These are phyloP conservation scores for Rhagoletis pomonella DNA, from an alignment of 1,140 invertebrate species.

Conservation along the genomic window DNA sequence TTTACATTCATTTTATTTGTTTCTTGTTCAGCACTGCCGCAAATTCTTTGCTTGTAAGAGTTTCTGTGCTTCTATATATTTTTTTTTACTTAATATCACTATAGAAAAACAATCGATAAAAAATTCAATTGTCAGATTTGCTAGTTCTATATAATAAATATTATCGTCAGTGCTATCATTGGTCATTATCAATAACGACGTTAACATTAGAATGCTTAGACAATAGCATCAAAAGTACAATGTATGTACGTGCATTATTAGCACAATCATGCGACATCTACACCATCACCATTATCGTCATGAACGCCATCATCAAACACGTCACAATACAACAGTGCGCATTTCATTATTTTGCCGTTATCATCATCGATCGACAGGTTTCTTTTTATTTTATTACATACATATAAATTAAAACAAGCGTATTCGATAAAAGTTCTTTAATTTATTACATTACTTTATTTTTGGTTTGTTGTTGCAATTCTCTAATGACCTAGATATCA, in stretches of 20 bases:
- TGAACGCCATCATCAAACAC: neutral
- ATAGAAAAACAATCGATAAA: constrained; percentile 43
- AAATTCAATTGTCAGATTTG: neutral
- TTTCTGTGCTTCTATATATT: neutral
- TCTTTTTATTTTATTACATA: neutral
- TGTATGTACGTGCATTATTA: neutral
- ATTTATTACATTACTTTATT: constrained; percentile 7
- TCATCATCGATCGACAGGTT: neutral
- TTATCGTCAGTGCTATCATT: constrained; percentile 19
- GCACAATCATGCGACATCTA: neutral
- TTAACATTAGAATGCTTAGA: constrained; percentile 20
- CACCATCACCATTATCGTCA: neutral
- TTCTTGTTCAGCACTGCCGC: neutral
- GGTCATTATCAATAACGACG: constrained; percentile 9
- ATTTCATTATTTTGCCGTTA: neutral
- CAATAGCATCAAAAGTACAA: constrained; percentile 13
- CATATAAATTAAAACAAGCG: constrained; percentile 49
- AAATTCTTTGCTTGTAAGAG: neutral
- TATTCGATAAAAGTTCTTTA: constrained; percentile 45
- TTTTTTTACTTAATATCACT: constrained; percentile 38
- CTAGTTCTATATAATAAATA: constrained; percentile 24
- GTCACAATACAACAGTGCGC: neutral
- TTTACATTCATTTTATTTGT: neutral
- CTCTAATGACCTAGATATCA: constrained; percentile 36
- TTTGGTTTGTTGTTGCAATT: constrained; percentile 35